Evolutionary conservation across 2,888 invertebrate genomes (phyloP), one percentile per base, ranked within the genome.

Genomic region (Drosophila vallismaia): DNA sequence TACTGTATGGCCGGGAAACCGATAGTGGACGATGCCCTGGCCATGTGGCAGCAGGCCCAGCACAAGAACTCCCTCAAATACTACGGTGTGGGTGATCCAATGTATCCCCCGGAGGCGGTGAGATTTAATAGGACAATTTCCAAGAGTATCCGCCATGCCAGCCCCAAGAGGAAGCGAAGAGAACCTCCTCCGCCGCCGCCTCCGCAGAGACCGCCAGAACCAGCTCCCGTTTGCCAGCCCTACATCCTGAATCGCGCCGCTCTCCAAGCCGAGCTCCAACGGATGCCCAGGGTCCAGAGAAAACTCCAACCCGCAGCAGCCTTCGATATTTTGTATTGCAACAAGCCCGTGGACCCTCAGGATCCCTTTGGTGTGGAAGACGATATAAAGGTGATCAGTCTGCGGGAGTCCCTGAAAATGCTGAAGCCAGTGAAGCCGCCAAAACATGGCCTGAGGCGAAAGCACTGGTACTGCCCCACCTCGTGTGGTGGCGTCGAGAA

Each of bases 21-120:
- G 4, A 59, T 45, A 54, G 52, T 40, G 5, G 8, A 48, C 4
- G 79, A 87, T 6, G 57, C 77, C 1, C 5, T 82, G 0, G 54
- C 75, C 2, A 52, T 79, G 2, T 82, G 87, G 87, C 54, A 64
- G 4, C 29, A 38, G 1, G 71, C 51, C 19, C 69, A 71, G 0
- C 5, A 60, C 7, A 82, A 81, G 28, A 14, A 52, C 0, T 40
- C 54, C 0, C 54, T 82, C 2, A 7, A 62, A 4, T 85, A 46
- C 12, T 87, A 82, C 24, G 82, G 82, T 0, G 45, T 87, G 0
- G 66, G 53, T 0, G 42, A 36, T 28, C 10, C 29, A 0, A 4
- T 10, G 1, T 0, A 26, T 0, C 5, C 0, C 1, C 70, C 72
- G 1, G 68, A 63, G 38, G 75, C 63, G 0, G 1, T 1, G 4